phyloP scores from a whole-genome alignment of 2,888 invertebrate genomes.

The Drepana falcataria region DNA sequence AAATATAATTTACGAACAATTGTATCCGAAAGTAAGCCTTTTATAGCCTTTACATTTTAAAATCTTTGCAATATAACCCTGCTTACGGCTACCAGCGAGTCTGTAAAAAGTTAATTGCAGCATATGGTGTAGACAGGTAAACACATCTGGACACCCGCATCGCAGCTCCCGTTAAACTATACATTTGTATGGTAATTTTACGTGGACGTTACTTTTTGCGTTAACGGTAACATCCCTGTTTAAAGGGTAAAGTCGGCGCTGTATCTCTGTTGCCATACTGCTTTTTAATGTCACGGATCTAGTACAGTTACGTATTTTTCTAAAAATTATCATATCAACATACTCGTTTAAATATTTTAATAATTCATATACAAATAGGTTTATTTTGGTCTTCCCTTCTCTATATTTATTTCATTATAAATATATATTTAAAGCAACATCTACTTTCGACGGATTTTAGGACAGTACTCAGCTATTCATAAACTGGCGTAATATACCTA shows the following conservation, averaged over 20 bases:
- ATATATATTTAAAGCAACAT: too few species aligned
- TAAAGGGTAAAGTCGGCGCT: neutral
- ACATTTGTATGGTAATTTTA: neutral
- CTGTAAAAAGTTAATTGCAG: conserved; percentile 50
- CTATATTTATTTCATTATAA: too few species aligned
- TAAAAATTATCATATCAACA: too few species aligned
- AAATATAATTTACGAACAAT: too few species aligned
- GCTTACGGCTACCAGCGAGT: neutral
- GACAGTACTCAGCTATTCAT: too few species aligned
- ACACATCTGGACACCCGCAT: conserved; percentile 56
- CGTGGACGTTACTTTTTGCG: neutral
- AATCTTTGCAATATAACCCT: neutral
- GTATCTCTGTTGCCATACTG: neutral
- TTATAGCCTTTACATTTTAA: neutral
- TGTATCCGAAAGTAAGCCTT: neutral
- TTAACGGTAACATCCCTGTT: neutral
- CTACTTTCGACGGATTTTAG: too few species aligned
- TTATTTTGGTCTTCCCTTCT: too few species aligned
- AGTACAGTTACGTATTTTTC: too few species aligned
- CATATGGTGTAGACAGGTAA: conserved; percentile 41
- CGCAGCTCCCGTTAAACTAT: conserved; percentile 18
- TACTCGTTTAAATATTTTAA: too few species aligned
- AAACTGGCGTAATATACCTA: too few species aligned
- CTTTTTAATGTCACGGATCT: neutral
- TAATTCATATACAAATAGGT: too few species aligned